A percentile compares a stretch with the other conserved stretches of the same genome.
Conservation (phyloP, 2,797 vertebrate genomes). For the Malurus leucopterus region DNA sequence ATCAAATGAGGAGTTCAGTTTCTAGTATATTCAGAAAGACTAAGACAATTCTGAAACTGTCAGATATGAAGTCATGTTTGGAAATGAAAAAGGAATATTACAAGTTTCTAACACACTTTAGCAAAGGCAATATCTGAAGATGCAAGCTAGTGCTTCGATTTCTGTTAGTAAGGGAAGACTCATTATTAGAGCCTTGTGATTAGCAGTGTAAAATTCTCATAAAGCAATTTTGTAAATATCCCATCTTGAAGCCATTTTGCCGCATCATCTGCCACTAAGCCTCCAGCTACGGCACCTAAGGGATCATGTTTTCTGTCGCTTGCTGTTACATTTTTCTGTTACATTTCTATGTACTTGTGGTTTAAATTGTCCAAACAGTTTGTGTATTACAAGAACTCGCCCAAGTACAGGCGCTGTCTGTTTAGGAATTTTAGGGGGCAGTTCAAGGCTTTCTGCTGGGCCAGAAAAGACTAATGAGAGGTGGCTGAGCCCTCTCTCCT, state of each 20-base stretch:
- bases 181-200: constrained; percentile 64
- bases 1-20: constrained; percentile 23
- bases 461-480: background rate
- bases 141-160: constrained; percentile 49
- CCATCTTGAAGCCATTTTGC: constrained; percentile 28
- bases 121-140: constrained; percentile 35
- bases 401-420: background rate
- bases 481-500: background rate
- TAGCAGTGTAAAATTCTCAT: constrained; percentile 52
- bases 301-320: constrained; percentile 55
- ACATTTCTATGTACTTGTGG: constrained; percentile 24
- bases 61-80: background rate
- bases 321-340: constrained; percentile 2
- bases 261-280: constrained; percentile 59
- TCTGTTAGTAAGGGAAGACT: constrained; percentile 62
- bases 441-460: background rate
- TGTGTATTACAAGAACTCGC: background rate
- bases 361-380: constrained; percentile 32
- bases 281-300: constrained; percentile 46
- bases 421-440: background rate
- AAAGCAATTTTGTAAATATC: constrained; percentile 63
- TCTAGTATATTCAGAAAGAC: constrained; percentile 38
- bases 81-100: constrained; percentile 46
- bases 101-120: constrained; percentile 44
- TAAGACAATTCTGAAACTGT: constrained; percentile 24